Evolutionary conservation across 92 coral and sea anemone genomes (phyloP), one percentile per base, ranked within the genome.

Genomic region (Epizoanthus illoricatus): DNA sequence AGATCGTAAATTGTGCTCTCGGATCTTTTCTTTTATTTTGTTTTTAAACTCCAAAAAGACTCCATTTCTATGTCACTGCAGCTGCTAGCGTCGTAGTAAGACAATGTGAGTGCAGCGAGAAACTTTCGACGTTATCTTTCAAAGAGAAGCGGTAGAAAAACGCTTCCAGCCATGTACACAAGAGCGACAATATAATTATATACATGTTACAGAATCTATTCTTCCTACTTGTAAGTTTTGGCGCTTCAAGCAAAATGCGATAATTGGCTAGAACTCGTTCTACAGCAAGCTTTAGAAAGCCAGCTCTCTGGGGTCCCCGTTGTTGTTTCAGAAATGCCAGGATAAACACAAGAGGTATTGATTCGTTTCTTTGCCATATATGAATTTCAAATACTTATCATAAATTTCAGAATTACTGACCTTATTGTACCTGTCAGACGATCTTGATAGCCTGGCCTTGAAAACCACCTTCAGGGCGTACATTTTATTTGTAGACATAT

Each of bases 401-500:
- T 7, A 6, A 8, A 40, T 76, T n/a, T 12, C 2, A 9, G 36
- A 1, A 28, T 28, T 19, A 5, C 84, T 67, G 66, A 93, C 97
- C 91, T 90, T 93, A 83, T 76, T 90, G 54, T 84, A 87, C 84
- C 86, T 90, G 57, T 86, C 90, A 1, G 92, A 85, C 28, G 99
- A 90, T 79, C 89, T 90, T 9, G 97, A 81, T 13, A 97, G 92
- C 79, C 92, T 91, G 5, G 88, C 97, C 81, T 97, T 97, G 40
- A 93, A 94, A 12, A 97, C 99, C 61, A 91, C 98, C 79, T 97
- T 97, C 61, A 94, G 87, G 40, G 99, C 99, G 84, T 81, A 97
- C 70, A 88, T 91, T 62, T 90, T 92, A 79, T 93, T 97, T 5
- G 95, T 97, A 20, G 94, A 91, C 99, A 97, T 97, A 81, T 97